A percentile compares a stretch with the other conserved stretches of the same genome.
Conservation (phyloP, 2,797 vertebrate species). For the Pteropus rufus region DNA sequence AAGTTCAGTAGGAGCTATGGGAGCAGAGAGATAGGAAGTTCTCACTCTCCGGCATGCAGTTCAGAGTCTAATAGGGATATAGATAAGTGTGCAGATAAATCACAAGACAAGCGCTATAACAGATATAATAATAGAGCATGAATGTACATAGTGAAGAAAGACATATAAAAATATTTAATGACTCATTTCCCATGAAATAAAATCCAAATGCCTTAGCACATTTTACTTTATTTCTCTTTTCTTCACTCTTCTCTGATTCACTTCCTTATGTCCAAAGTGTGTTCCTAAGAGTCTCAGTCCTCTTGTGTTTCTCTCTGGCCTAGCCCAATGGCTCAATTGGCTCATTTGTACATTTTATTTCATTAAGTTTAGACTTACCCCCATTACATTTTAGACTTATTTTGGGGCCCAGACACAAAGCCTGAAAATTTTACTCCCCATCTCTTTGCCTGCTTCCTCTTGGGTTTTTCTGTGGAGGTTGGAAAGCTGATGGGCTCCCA, state of each 20-base stretch:
- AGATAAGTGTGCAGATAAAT: not conserved
- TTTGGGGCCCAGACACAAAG: conserved; percentile 21
- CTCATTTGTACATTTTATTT: not conserved
- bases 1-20: not conserved
- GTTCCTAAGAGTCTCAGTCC: not conserved
- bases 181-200: not conserved
- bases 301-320: not conserved
- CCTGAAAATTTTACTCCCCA: not conserved
- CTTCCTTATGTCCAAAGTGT: not conserved
- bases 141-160: not conserved
- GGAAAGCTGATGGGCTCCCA: conserved; percentile 49
- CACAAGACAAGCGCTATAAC: not conserved
- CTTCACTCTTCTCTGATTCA: not conserved
- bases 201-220: not conserved
- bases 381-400: not conserved
- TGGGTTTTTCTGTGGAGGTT: not conserved
- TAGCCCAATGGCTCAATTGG: not conserved
- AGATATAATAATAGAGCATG: not conserved
- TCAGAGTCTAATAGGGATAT: not conserved
- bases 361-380: conserved; percentile 33
- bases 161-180: not conserved
- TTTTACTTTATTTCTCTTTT: not conserved
- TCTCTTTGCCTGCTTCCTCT: conserved; percentile 1
- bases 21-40: not conserved
- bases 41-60: not conserved